Percentiles rank a stretch among this genome's conserved stretches.
Conservation (phyloP, 2,797 vertebrate species). For the Acanthurus leucopareius region DNA sequence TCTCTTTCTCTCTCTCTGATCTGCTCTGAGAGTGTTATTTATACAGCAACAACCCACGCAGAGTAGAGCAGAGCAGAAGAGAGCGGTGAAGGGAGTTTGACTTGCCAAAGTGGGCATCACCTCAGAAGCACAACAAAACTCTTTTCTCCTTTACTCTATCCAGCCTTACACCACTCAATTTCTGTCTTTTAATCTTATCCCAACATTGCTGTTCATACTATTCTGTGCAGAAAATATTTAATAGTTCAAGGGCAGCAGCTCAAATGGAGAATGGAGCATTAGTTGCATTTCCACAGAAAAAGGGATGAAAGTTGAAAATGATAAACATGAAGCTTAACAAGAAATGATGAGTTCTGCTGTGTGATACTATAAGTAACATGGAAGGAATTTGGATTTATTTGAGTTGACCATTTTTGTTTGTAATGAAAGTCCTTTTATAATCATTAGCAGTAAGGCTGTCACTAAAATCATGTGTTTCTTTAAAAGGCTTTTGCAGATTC, state of each 20-base stretch:
- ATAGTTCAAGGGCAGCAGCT: conserved; percentile 50
- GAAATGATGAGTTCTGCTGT: conserved; percentile 5
- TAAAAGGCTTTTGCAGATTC: neutral
- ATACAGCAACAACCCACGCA: conserved; percentile 84
- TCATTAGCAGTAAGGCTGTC: conserved; percentile 14
- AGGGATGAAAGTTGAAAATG: conserved; percentile 33
- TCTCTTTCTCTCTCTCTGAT: conserved; percentile 70
- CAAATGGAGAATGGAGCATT: conserved; percentile 17
- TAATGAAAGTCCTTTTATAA: neutral
- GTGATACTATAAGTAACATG: neutral
- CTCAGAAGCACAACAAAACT: conserved; percentile 78
- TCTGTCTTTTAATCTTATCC: conserved; percentile 47
- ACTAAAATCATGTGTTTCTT: conserved; percentile 16
- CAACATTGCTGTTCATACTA: conserved; percentile 25
- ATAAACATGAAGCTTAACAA: conserved; percentile 11
- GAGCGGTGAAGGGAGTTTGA: conserved; percentile 82
- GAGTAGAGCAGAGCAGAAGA: conserved; percentile 73
- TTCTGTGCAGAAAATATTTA: conserved; percentile 46
- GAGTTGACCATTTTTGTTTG: neutral
- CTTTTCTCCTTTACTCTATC: conserved; percentile 57
- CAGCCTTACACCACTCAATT: conserved; percentile 42
- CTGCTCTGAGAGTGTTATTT: conserved; percentile 83
- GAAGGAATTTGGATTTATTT: neutral
- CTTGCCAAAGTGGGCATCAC: conserved; percentile 87
- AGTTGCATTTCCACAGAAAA: conserved; percentile 12